Conservation (phyloP, 2,113 vertebrate genomes). For the Anguilla japonica region DNA sequence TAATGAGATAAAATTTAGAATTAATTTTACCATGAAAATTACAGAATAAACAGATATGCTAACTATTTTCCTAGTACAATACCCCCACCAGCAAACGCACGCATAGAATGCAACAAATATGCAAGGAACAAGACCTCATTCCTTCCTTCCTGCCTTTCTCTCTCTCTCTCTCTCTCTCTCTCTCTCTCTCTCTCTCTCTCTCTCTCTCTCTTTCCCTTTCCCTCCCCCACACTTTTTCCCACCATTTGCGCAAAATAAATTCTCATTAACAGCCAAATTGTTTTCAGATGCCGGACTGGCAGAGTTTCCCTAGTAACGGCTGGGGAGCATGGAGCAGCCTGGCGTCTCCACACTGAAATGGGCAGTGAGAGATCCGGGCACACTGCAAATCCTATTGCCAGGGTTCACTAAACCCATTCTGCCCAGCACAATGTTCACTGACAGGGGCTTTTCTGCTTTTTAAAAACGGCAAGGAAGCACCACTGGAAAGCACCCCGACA, state of each 20-base stretch:
- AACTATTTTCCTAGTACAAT: neutral
- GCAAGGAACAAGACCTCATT: slow-evolving; percentile 26
- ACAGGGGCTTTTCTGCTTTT: slow-evolving; percentile 74
- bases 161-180: slow-evolving; percentile 15
- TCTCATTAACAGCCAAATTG: slow-evolving; percentile 88
- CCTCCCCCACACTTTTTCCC: slow-evolving; percentile 80
- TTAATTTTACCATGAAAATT: neutral
- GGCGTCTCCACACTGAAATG: slow-evolving; percentile 79
- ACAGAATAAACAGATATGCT: neutral
- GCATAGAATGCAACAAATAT: slow-evolving; percentile 24
- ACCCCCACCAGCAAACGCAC: neutral
- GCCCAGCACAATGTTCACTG: slow-evolving; percentile 75
- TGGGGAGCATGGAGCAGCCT: slow-evolving; percentile 68
- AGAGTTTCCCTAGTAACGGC: slow-evolving; percentile 84
- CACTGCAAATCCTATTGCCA: slow-evolving; percentile 85
- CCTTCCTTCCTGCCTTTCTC: slow-evolving; percentile 29
- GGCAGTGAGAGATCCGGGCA: slow-evolving; percentile 82
- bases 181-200: slow-evolving; percentile 14
- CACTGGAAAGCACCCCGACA: slow-evolving; percentile 71
- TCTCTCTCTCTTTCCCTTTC: slow-evolving; percentile 58
- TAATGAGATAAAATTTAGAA: neutral
- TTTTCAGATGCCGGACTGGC: slow-evolving; percentile 83
- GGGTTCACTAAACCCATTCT: slow-evolving; percentile 87
- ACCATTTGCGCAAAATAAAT: slow-evolving; percentile 77
- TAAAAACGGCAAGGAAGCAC: slow-evolving; percentile 73